Conservation (phyloP, 2,888 invertebrate genomes). For the Drosophila pseudotakahashii region DNA sequence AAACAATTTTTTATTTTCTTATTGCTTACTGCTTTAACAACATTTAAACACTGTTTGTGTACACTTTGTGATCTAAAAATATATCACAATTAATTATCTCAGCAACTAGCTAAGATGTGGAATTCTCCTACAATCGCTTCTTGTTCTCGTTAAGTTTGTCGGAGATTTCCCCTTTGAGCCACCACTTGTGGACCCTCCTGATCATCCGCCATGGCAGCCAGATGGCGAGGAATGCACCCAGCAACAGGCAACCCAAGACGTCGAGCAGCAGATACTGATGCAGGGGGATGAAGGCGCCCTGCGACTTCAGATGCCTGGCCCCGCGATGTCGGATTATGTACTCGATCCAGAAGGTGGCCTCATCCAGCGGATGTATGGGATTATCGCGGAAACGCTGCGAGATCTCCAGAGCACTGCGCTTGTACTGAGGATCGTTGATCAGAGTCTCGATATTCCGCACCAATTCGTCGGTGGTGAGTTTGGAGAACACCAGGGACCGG, state of each 20-base stretch:
- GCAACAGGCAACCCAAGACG: slow-evolving; percentile 84
- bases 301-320: slow-evolving; percentile 83
- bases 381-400: slow-evolving; percentile 86
- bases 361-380: slow-evolving; percentile 86
- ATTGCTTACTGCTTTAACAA: not conserved
- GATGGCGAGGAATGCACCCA: slow-evolving; percentile 57
- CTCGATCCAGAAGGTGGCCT: slow-evolving; percentile 87
- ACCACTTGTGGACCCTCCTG: slow-evolving; percentile 47
- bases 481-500: slow-evolving; percentile 79
- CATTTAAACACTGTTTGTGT: not conserved
- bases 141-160: slow-evolving; percentile 44
- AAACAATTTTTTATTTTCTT: not conserved
- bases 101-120: slow-evolving; percentile 6
- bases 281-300: slow-evolving; percentile 83
- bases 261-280: slow-evolving; percentile 85
- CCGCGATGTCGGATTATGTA: slow-evolving; percentile 85
- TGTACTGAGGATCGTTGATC: slow-evolving; percentile 82
- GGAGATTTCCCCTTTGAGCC: slow-evolving; percentile 35
- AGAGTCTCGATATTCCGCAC: slow-evolving; percentile 81
- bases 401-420: slow-evolving; percentile 83
- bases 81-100: slow-evolving; percentile 53
- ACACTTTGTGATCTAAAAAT: slow-evolving; percentile 38
- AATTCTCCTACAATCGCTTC: slow-evolving; percentile 46
- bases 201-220: slow-evolving; percentile 73
- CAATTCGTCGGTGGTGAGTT: slow-evolving; percentile 82